These are phyloP conservation scores for Hyperoplus lanceolatus DNA, from an alignment of 2,797 vertebrate species.

Conservation along the genomic window DNA sequence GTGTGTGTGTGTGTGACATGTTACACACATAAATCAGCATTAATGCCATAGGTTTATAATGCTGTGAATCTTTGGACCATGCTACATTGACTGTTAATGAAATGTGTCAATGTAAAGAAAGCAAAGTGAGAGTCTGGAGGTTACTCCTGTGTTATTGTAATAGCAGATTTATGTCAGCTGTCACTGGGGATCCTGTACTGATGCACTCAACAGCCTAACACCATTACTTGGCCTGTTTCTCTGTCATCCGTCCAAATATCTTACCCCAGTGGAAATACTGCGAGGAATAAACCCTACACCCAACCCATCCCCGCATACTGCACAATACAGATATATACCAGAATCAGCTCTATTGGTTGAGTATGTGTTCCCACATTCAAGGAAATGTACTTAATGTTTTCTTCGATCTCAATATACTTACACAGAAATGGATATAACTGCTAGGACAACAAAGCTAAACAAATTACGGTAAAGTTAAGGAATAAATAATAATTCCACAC, in stretches of 20 bases:
- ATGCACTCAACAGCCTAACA: slow-evolving; percentile 14
- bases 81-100: slow-evolving; percentile 57
- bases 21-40: slow-evolving; percentile 50
- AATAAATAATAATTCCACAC: too few relatives aligned
- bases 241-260: slow-evolving; percentile 16
- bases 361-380: too few relatives aligned
- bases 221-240: slow-evolving; percentile 10
- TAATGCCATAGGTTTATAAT: slow-evolving; percentile 41
- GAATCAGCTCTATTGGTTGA: too few relatives aligned
- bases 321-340: neutral
- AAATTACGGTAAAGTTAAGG: too few relatives aligned
- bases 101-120: slow-evolving; percentile 51
- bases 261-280: slow-evolving; percentile 15
- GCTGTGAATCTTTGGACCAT: slow-evolving; percentile 45
- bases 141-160: slow-evolving; percentile 39
- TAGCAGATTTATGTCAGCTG: slow-evolving; percentile 48
- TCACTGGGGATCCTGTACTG: slow-evolving; percentile 34
- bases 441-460: too few relatives aligned
- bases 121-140: slow-evolving; percentile 14
- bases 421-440: too few relatives aligned
- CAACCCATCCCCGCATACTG: slow-evolving; percentile 5
- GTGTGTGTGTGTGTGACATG: slow-evolving; percentile 12
- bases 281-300: slow-evolving; percentile 6
- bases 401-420: too few relatives aligned
- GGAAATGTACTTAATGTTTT: too few relatives aligned